Conservation (phyloP, 2,113 vertebrate genomes). For the Platysternon megacephalum region DNA sequence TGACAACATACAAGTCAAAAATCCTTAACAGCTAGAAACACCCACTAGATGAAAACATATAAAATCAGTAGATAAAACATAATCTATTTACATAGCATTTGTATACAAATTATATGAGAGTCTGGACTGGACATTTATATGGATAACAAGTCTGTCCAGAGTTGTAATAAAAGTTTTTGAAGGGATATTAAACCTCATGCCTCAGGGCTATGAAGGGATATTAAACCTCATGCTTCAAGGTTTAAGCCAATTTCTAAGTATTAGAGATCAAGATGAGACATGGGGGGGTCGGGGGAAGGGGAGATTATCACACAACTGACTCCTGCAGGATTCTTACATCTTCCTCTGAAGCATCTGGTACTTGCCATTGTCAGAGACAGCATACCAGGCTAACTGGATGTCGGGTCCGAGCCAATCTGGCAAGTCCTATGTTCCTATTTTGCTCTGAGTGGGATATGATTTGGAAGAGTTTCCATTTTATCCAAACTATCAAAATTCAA, state of each 20-base stretch:
- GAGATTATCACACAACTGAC: background rate
- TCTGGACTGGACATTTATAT: background rate
- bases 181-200: slow-evolving; percentile 1
- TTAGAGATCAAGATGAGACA: background rate
- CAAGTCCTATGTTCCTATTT: background rate
- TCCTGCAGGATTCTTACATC: background rate
- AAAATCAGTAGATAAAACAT: slow-evolving; percentile 20
- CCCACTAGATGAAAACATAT: slow-evolving; percentile 28
- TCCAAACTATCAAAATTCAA: background rate
- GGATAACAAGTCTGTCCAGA: background rate
- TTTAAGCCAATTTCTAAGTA: background rate
- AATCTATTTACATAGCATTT: slow-evolving; percentile 27
- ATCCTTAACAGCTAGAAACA: slow-evolving; percentile 25
- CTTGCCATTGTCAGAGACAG: background rate
- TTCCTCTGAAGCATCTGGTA: background rate
- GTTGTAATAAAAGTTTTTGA: background rate
- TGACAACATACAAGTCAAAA: background rate
- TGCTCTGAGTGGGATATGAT: background rate
- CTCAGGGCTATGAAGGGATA: background rate
- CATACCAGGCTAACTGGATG: background rate
- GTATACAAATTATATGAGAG: background rate
- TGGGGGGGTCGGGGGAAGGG: background rate
- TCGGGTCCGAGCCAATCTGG: background rate
- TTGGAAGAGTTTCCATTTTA: background rate
- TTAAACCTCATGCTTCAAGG: background rate